Conservation (phyloP, 2,888 invertebrate species). For the Erebia ligea region DNA sequence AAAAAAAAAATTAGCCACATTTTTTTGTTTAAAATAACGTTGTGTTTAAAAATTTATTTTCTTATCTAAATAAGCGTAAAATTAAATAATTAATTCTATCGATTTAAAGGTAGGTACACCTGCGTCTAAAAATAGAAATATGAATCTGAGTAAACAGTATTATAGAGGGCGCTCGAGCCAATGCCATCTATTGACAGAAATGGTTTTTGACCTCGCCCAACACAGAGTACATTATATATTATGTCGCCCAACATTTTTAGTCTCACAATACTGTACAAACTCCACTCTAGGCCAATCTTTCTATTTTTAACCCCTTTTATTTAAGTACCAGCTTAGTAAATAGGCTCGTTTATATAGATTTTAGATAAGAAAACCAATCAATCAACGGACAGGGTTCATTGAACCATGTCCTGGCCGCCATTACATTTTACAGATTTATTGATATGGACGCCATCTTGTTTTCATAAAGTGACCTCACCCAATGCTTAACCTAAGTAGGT, state of each 20-base stretch:
- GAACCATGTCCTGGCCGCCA: constrained; percentile 3
- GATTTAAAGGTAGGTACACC: not conserved
- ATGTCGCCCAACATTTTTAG: constrained; percentile 27
- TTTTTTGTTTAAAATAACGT: too few relatives aligned
- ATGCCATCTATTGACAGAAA: constrained; percentile 35
- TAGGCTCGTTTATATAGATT: not conserved
- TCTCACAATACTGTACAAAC: constrained; percentile 1
- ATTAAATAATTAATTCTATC: not conserved
- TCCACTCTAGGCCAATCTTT: constrained; percentile 2
- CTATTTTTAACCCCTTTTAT: constrained; percentile 9
- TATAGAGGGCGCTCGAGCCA: constrained; percentile 23
- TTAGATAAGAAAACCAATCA: not conserved
- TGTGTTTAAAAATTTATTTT: not conserved
- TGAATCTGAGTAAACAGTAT: constrained; percentile 6
- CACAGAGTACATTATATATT: too few relatives aligned
- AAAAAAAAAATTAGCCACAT: not conserved
- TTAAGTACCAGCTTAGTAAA: not conserved
- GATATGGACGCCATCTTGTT: constrained; percentile 18
- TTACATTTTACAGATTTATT: constrained; percentile 9
- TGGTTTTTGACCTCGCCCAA: constrained; percentile 30
- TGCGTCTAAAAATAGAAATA: constrained; percentile 18
- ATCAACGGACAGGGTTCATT: not conserved
- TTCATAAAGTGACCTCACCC: constrained; percentile 11
- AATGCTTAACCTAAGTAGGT: not conserved
- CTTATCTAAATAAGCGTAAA: not conserved